Conservation (phyloP, 1,140 invertebrate species). For the Trachelipus rathkii region DNA sequence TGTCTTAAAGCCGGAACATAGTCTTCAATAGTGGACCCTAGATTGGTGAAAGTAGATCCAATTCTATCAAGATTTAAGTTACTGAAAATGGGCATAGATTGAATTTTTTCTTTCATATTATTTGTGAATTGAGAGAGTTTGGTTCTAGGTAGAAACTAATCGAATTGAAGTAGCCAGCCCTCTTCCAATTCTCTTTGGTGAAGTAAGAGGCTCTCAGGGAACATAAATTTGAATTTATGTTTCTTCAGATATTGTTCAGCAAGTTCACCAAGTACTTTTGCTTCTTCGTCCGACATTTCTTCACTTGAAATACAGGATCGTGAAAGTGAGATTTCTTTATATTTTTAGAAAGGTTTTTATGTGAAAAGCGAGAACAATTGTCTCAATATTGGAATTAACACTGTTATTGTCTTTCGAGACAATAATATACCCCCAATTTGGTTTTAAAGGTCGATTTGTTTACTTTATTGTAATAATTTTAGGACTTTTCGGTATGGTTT, state of each 20-base stretch:
- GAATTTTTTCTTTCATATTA: not conserved
- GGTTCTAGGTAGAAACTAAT: not conserved
- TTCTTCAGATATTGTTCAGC: constrained; percentile 37
- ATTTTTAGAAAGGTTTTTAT: no score
- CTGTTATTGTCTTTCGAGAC: no score
- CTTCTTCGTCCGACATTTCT: constrained; percentile 1
- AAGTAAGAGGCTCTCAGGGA: constrained; percentile 40
- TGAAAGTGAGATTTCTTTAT: no score
- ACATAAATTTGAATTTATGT: constrained; percentile 38
- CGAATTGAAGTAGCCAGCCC: constrained; percentile 14
- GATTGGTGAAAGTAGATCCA: not conserved
- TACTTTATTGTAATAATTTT: no score
- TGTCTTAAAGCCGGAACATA: not conserved
- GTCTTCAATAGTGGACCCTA: not conserved
- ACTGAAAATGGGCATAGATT: not conserved
- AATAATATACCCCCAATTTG: no score
- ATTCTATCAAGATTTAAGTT: not conserved
- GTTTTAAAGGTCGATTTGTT: no score
- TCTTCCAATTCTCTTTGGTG: constrained; percentile 38
- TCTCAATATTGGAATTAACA: no score
- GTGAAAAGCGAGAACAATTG: no score
- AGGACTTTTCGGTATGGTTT: no score
- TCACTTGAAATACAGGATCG: no score
- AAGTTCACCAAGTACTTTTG: constrained; percentile 34
- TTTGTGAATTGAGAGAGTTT: not conserved